phyloP scores from a whole-genome alignment of 2,113 vertebrate species.

The Cichladusa arquata region DNA sequence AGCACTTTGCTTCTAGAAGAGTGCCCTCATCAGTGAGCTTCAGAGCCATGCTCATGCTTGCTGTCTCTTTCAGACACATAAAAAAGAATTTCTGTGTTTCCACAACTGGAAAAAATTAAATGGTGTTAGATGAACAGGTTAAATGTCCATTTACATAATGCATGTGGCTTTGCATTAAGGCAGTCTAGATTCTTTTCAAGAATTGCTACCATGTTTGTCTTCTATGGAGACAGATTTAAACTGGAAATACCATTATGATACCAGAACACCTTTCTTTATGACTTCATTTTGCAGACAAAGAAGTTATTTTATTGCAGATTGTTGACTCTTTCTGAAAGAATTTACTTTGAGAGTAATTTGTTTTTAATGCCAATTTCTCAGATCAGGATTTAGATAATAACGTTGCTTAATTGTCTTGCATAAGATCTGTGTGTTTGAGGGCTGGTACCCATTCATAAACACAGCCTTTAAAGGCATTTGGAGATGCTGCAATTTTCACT shows the following conservation, averaged over 20 bases:
- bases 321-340: neutral
- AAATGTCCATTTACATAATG: neutral
- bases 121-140: neutral
- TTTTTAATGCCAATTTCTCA: neutral
- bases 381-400: neutral
- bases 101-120: neutral
- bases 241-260: neutral
- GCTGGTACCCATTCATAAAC: neutral
- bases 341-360: neutral
- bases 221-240: neutral
- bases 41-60: neutral
- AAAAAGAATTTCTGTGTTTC: neutral
- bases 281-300: neutral
- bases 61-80: neutral
- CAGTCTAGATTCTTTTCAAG: neutral
- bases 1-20: neutral
- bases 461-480: neutral
- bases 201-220: neutral
- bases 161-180: neutral
- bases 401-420: neutral
- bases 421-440: neutral
- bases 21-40: neutral
- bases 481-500: neutral
- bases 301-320: neutral
- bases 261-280: accelerated